phyloP scores from a whole-genome alignment of 1,140 invertebrate genomes.

The Polypedilum pembai region DNA sequence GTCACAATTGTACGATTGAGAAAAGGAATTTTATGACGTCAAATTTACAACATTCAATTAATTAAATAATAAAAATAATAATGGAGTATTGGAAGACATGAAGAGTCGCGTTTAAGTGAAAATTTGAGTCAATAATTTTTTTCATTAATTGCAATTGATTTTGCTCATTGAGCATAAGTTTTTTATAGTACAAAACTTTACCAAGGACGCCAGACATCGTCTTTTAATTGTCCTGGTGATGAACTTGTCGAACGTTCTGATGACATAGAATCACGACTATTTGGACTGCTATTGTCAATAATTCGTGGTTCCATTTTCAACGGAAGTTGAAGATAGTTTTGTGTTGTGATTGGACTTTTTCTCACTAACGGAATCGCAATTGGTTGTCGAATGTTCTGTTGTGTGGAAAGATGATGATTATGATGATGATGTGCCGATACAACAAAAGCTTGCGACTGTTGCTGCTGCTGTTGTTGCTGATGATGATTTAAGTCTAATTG shows the following conservation, averaged over 20 bases:
- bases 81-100: slow-evolving; percentile 19
- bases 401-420: slow-evolving; percentile 34
- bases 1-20: slow-evolving; percentile 12
- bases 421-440: slow-evolving; percentile 40
- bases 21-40: not conserved
- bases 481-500: slow-evolving; percentile 11
- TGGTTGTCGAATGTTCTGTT: slow-evolving; percentile 33
- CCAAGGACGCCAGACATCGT: slow-evolving; percentile 33
- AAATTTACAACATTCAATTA: slow-evolving; percentile 25
- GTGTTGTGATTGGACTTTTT: slow-evolving; percentile 21
- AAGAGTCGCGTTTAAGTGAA: not conserved
- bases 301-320: not conserved
- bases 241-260: not conserved
- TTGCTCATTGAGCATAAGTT: not conserved
- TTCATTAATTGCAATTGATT: slow-evolving; percentile 11
- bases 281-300: not conserved
- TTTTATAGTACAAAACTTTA: slow-evolving; percentile 23
- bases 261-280: not conserved
- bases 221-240: slow-evolving; percentile 1
- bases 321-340: slow-evolving; percentile 23
- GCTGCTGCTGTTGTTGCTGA: not conserved
- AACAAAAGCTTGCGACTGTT: slow-evolving; percentile 32
- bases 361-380: slow-evolving; percentile 23
- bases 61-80: not conserved
- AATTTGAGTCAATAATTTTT: slow-evolving; percentile 7